phyloP scores from a whole-genome alignment of 1,140 invertebrate genomes.

The Eufriesea mexicana region DNA sequence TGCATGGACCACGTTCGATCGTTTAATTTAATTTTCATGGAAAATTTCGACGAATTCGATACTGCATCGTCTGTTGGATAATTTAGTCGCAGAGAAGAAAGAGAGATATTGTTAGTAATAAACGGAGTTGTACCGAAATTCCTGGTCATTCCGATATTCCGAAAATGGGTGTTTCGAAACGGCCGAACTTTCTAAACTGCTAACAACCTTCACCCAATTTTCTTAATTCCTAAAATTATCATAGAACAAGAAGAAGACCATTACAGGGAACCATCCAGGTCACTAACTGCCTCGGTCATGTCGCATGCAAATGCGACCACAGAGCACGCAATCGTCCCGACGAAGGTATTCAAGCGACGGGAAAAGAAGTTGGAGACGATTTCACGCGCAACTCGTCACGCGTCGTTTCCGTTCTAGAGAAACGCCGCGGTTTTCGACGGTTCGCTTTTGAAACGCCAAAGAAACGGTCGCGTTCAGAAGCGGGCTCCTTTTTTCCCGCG shows the following conservation, averaged over 20 bases:
- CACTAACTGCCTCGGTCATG: not conserved
- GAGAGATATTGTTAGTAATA: no score
- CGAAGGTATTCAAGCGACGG: not conserved
- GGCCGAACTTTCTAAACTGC: not conserved
- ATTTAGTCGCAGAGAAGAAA: no score
- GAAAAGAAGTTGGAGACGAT: not conserved
- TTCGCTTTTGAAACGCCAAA: not conserved
- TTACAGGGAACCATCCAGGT: not conserved
- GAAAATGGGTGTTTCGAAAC: not conserved
- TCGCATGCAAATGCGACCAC: constrained; percentile 2
- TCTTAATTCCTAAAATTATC: not conserved
- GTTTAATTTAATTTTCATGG: no score
- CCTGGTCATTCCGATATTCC: not conserved
- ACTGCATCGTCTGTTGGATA: no score
- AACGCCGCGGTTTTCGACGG: not conserved
- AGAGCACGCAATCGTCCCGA: not conserved
- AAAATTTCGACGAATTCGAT: no score
- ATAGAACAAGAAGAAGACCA: not conserved
- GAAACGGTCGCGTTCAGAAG: not conserved
- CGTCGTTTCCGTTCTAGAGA: constrained; percentile 5
- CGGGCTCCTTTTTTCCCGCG: not conserved
- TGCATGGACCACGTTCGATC: no score
- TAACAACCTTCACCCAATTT: not conserved
- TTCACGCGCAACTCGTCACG: constrained; percentile 28
- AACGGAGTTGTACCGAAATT: no score